Evolutionary conservation across 2,888 invertebrate genomes (phyloP).

Genomic region (Temnothorax ravouxi): DNA sequence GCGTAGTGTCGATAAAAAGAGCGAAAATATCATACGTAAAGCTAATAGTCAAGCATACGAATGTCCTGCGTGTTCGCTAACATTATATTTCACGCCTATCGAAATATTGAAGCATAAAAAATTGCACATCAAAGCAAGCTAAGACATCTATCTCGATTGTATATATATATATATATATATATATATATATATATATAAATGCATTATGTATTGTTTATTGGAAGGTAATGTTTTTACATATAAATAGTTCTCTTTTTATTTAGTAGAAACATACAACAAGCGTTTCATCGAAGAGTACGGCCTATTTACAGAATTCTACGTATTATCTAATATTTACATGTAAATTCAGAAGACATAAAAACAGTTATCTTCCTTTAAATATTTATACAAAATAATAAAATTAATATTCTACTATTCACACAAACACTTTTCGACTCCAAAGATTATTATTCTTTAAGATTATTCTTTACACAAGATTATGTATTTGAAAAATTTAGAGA

Average conservation of each 20-base stretch:
- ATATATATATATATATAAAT: too few species aligned
- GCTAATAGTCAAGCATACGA: slow-evolving; percentile 90
- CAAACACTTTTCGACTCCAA: background rate
- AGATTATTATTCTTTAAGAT: background rate
- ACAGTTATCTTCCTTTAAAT: slow-evolving; percentile 1
- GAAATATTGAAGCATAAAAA: slow-evolving; percentile 96
- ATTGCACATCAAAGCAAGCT: slow-evolving; percentile 81
- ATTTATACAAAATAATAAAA: slow-evolving; percentile 10
- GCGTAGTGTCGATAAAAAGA: slow-evolving; percentile 36
- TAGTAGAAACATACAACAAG: slow-evolving; percentile 3
- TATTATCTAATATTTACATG: background rate
- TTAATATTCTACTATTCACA: slow-evolving; percentile 3
- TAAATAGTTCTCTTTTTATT: background rate
- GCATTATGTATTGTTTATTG: slow-evolving; percentile 1
- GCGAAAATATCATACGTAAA: slow-evolving; percentile 78
- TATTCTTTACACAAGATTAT: slow-evolving; percentile 23
- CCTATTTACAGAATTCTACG: background rate
- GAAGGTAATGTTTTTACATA: slow-evolving; percentile 15
- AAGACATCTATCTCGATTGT: slow-evolving; percentile 13
- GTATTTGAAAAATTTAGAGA: background rate
- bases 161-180: too few species aligned
- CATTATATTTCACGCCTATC: slow-evolving; percentile 91
- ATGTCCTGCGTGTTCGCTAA: slow-evolving; percentile 91
- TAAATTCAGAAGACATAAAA: background rate
- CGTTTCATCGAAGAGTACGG: background rate